Evolutionary conservation across 1,140 invertebrate genomes (phyloP).

Genomic region (Asbolus verrucosus): DNA sequence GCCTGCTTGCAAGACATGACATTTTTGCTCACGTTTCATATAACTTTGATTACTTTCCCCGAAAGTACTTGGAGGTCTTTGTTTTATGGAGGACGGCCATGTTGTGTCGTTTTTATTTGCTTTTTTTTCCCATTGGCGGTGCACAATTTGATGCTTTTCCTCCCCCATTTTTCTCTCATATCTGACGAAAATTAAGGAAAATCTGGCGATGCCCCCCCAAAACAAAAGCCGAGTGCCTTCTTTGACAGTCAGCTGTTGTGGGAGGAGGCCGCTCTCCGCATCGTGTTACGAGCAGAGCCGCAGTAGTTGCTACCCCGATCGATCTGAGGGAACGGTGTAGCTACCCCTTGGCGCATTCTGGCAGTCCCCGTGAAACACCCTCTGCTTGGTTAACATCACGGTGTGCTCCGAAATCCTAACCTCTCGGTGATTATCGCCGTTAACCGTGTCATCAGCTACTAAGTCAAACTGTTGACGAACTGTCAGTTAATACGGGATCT

Average conservation of each 20-base stretch:
- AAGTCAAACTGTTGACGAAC: slow-evolving; percentile 1
- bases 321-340: slow-evolving; percentile 42
- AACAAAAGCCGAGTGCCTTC: too few species aligned
- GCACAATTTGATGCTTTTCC: too few species aligned
- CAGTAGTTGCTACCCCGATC: slow-evolving; percentile 51
- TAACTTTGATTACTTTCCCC: too few species aligned
- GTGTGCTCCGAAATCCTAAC: slow-evolving; percentile 36
- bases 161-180: too few species aligned
- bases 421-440: neutral
- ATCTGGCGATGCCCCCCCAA: too few species aligned
- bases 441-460: slow-evolving; percentile 4
- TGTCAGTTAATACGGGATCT: neutral
- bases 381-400: slow-evolving; percentile 39
- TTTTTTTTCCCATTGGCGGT: too few species aligned
- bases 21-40: too few species aligned
- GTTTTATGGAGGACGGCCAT: too few species aligned
- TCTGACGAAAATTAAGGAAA: too few species aligned
- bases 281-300: slow-evolving; percentile 45
- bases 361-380: slow-evolving; percentile 42
- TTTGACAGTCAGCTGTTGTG: slow-evolving; percentile 41
- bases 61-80: too few species aligned
- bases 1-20: too few species aligned
- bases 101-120: too few species aligned
- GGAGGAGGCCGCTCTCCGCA: slow-evolving; percentile 30
- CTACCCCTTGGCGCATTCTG: slow-evolving; percentile 48